Evolutionary conservation across 64 coral and sea anemone genomes (phyloP), one percentile per base, ranked within the genome.

Genomic region (Cladopsammia gracilis): DNA sequence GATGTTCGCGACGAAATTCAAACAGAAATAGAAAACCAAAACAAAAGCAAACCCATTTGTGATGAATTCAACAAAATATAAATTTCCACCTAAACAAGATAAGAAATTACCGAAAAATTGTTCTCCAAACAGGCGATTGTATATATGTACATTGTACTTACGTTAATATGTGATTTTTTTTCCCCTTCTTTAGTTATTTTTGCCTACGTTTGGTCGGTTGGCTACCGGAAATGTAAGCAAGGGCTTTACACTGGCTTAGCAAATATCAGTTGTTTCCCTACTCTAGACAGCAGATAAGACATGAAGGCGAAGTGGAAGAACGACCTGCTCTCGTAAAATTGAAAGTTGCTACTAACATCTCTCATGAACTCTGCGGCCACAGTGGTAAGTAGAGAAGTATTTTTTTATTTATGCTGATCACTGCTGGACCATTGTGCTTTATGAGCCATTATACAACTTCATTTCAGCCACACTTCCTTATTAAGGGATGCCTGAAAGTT

Each of bases 331-430:
- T 50, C 60, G 19, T 67, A 84, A 84, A 68, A 84, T 48, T 16
- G 49, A 66, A 61, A 15, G 10, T 9, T 12, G 61, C 61, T 43
- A 22, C 7, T 3, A 56, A 56, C 62, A 48, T 67, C 62, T 84
- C 80, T 50, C 45, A 84, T 84, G 80, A 84, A 84, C 60, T 47
- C 80, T 84, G 80, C 80, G 45, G 80, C 62, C 2, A 84, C 80
- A 68, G 62, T 84, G 45, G 80, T 84, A 68, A 84, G 80, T 84
- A 68, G 34, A 48, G 59, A 84, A 13, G 13, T 22, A 56, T 56
- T 56, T 7, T 56, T 1, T 5, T 47, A 51, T 84, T 84, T 52
- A 4, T 19, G 0, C 10, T 23, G n/a, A 56, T 79, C 70, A 47
- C 42, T 47, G 7, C 3, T 12, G 25, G 10, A 2, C 26, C 0